Conservation (phyloP, 2,113 vertebrate species). For the Microcebus jonahi region DNA sequence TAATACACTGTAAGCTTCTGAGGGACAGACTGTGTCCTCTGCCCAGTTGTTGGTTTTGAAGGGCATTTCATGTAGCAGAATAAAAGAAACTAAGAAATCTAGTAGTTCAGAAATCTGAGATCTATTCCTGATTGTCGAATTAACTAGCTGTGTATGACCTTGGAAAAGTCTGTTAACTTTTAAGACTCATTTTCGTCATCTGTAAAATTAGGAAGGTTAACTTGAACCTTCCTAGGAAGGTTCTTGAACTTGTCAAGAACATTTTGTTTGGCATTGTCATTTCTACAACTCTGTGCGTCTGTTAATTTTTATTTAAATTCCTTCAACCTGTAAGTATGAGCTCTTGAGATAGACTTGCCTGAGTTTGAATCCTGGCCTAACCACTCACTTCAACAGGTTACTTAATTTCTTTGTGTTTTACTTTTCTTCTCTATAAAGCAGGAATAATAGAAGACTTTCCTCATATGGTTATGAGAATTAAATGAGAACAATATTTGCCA, state of each 20-base stretch:
- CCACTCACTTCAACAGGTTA: neutral
- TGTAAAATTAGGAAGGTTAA: constrained; percentile 32
- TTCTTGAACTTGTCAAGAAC: neutral
- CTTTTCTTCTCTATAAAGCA: neutral
- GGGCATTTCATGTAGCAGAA: neutral
- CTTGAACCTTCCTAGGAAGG: neutral
- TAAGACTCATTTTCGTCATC: neutral
- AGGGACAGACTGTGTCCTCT: neutral
- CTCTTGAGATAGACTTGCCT: neutral
- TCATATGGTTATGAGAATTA: neutral
- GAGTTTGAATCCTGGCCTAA: neutral
- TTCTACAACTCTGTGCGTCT: neutral
- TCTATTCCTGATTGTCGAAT: neutral
- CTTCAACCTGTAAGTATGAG: neutral
- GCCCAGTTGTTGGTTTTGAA: neutral
- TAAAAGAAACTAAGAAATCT: neutral
- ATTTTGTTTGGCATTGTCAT: neutral
- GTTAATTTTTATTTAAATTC: neutral
- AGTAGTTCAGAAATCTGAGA: neutral
- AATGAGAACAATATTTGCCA: neutral
- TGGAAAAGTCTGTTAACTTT: constrained; percentile 40
- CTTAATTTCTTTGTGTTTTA: neutral
- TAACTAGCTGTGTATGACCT: neutral
- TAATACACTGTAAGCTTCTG: neutral
- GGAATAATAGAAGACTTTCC: neutral